Percentiles rank a stretch among this genome's conserved stretches.
Conservation (phyloP, 1,140 invertebrate genomes). For the Lepidurus couesii region DNA sequence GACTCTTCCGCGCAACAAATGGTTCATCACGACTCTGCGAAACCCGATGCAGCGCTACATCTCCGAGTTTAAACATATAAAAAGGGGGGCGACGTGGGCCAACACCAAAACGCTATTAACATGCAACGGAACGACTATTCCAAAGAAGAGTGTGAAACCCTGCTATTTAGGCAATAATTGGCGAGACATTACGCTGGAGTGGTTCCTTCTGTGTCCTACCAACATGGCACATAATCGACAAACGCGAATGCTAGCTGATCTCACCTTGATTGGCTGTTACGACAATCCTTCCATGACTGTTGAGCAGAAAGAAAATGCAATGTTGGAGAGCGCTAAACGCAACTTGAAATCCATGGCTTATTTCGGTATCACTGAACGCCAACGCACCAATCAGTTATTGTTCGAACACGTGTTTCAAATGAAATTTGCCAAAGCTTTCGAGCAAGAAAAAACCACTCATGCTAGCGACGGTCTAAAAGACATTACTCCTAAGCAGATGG, state of each 20-base stretch:
- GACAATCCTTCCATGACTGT: conserved; percentile 68
- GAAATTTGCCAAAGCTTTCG: conserved; percentile 77
- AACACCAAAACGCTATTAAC: conserved; percentile 76
- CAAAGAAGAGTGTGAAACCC: conserved; percentile 36
- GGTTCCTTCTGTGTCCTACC: conserved; percentile 81
- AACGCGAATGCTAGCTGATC: conserved; percentile 93
- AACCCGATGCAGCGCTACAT: conserved; percentile 85
- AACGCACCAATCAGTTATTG: conserved; percentile 88
- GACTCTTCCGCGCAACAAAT: too few species aligned
- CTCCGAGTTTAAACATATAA: conserved; percentile 90
- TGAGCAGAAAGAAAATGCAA: conserved; percentile 63
- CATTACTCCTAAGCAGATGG: too few species aligned
- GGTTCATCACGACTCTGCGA: conserved; percentile 85
- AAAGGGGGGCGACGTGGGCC: conserved; percentile 92
- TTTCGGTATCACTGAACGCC: conserved; percentile 93
- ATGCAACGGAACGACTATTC: conserved; percentile 66
- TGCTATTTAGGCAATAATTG: conserved; percentile 51
- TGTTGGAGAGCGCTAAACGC: conserved; percentile 88
- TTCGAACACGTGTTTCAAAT: conserved; percentile 95
- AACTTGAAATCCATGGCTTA: conserved; percentile 93
- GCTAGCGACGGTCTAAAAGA: too few species aligned
- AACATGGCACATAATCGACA: conserved; percentile 95
- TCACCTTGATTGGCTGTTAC: conserved; percentile 91
- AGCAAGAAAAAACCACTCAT: conserved; percentile 73
- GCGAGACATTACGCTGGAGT: conserved; percentile 62